A percentile compares a stretch with the other conserved stretches of the same genome.
Conservation (phyloP, 2,113 vertebrate genomes). For the Ellobius talpinus region DNA sequence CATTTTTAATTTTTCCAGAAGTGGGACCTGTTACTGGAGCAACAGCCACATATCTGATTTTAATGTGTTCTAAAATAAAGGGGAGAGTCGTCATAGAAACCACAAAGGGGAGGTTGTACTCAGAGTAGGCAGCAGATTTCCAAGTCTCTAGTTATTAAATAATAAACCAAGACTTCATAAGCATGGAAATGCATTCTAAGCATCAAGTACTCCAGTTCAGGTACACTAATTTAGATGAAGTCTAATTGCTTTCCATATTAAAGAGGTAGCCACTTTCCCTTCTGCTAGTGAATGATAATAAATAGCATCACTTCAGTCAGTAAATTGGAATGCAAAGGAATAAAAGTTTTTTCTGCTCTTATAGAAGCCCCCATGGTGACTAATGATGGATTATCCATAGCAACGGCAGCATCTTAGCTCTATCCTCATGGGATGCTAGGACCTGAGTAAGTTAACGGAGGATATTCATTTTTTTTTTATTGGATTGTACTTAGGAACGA, state of each 20-base stretch:
- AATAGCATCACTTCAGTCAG: background rate
- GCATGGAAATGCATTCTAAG: conserved; percentile 63
- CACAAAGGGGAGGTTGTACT: conserved; percentile 78
- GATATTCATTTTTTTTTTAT: background rate
- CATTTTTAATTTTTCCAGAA: conserved; percentile 77
- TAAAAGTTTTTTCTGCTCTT: background rate
- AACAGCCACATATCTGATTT: conserved; percentile 60
- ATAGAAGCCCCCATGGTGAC: background rate
- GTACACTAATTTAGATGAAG: background rate
- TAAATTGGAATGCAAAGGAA: background rate
- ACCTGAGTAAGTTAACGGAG: background rate
- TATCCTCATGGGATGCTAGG: background rate
- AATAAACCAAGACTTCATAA: conserved; percentile 67
- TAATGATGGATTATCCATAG: background rate
- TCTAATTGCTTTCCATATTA: conserved; percentile 48
- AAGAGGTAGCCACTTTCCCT: background rate
- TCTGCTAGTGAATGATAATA: conserved; percentile 10
- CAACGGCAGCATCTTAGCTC: accelerated
- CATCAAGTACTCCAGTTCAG: conserved; percentile 3
- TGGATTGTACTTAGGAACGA: conserved; percentile 9
- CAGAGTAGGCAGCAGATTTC: conserved; percentile 66
- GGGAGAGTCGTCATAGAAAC: conserved; percentile 69
- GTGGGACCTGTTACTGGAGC: conserved; percentile 70
- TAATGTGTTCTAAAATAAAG: conserved; percentile 72
- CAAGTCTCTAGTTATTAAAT: conserved; percentile 68